phyloP scores from a whole-genome alignment of 2,888 invertebrate species.

The Caenorhabditis panamensis region DNA sequence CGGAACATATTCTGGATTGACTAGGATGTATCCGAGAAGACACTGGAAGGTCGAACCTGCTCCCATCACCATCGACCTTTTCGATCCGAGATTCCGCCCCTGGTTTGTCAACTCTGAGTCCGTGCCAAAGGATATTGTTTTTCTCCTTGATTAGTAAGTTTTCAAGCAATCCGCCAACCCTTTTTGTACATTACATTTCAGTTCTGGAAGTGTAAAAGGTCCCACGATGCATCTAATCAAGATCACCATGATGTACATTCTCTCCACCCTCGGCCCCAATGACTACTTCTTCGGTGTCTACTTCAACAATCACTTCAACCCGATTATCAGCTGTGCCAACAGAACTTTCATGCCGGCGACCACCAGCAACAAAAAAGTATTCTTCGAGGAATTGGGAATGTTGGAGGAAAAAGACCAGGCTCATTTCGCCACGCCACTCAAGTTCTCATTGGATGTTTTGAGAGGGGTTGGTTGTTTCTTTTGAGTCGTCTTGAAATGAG shows the following conservation, averaged over 20 bases:
- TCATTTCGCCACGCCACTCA: conserved; percentile 72
- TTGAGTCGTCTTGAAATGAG: background rate
- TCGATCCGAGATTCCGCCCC: conserved; percentile 79
- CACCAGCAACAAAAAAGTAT: conserved; percentile 78
- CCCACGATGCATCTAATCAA: conserved; percentile 80
- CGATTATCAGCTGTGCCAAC: conserved; percentile 65
- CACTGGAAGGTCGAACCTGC: conserved; percentile 75
- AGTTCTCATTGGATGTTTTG: conserved; percentile 67
- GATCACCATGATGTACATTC: conserved; percentile 76
- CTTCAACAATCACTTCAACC: conserved; percentile 65
- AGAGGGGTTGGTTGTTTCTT: conserved; percentile 61
- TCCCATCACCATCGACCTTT: conserved; percentile 78
- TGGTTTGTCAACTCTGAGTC: conserved; percentile 80
- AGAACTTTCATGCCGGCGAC: conserved; percentile 79
- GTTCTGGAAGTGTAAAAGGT: conserved; percentile 75
- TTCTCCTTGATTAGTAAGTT: conserved; percentile 80
- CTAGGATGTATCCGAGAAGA: conserved; percentile 77
- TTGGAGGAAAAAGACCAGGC: conserved; percentile 79
- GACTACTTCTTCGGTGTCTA: conserved; percentile 78
- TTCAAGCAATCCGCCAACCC: too few relatives aligned
- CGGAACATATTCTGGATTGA: conserved; percentile 79
- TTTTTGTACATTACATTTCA: conserved; percentile 52
- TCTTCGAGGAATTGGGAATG: conserved; percentile 72
- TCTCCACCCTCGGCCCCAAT: conserved; percentile 78
- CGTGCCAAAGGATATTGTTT: conserved; percentile 79